Percentiles rank a stretch among this genome's conserved stretches.
Evolutionary conservation across 2,888 invertebrate species (phyloP).

Genomic region (Dynastes hyllus): DNA sequence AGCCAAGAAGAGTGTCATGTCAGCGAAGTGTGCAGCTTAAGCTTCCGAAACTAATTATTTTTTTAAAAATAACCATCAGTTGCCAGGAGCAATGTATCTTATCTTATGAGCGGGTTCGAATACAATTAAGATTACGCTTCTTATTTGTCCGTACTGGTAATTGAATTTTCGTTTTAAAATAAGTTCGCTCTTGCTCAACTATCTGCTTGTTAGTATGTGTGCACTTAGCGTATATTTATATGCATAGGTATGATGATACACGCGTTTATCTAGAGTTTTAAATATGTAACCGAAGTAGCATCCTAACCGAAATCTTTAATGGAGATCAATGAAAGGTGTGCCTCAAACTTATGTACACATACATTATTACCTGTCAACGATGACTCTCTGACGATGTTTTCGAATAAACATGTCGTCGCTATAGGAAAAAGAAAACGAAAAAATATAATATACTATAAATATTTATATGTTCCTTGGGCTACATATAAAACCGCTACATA

Average conservation of each 20-base stretch:
- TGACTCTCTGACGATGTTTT: slow-evolving; percentile 2
- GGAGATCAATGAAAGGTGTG: slow-evolving; percentile 41
- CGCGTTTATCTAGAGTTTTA: slow-evolving; percentile 30
- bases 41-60: slow-evolving; percentile 53
- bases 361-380: slow-evolving; percentile 31
- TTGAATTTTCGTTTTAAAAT: slow-evolving; percentile 48
- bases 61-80: slow-evolving; percentile 51
- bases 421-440: slow-evolving; percentile 1
- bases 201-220: not conserved
- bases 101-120: slow-evolving; percentile 38
- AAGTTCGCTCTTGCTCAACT: slow-evolving; percentile 21
- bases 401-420: slow-evolving; percentile 32
- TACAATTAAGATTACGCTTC: slow-evolving; percentile 46
- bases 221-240: slow-evolving; percentile 23
- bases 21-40: slow-evolving; percentile 45
- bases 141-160: slow-evolving; percentile 42
- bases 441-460: slow-evolving; percentile 20
- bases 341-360: slow-evolving; percentile 9
- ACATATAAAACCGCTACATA: not conserved
- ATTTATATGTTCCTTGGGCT: slow-evolving; percentile 5
- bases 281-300: slow-evolving; percentile 39
- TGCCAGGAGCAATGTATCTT: slow-evolving; percentile 45
- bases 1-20: slow-evolving; percentile 24
- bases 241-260: slow-evolving; percentile 19
- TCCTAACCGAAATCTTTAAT: slow-evolving; percentile 18